Percentiles rank a stretch among this genome's conserved stretches.
Evolutionary conservation across 2,113 vertebrate species (phyloP).

Genomic region (Sterrhoptilus dennistouni): DNA sequence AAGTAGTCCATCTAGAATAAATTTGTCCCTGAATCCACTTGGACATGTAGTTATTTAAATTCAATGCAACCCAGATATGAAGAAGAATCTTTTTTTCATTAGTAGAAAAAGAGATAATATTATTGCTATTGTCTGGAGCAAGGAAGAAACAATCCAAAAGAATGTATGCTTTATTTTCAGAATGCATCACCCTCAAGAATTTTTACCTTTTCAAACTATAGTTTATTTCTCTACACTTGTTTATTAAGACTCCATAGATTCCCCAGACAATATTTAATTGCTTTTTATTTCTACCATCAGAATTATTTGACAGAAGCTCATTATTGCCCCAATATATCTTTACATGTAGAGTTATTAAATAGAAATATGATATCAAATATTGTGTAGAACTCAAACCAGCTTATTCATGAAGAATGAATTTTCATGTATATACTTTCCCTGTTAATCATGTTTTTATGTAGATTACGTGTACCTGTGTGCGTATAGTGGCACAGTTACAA

Average conservation of each 20-base stretch:
- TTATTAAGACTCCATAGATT: neutral
- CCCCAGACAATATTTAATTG: neutral
- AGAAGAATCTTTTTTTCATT: neutral
- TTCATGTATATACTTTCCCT: neutral
- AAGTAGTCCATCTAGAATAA: neutral
- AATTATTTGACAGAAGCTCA: neutral
- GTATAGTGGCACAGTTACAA: neutral
- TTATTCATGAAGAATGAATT: neutral
- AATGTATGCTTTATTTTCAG: neutral
- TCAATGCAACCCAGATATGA: neutral
- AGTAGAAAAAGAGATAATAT: neutral
- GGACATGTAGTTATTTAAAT: neutral
- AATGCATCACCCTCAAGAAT: neutral
- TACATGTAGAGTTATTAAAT: neutral
- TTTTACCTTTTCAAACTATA: neutral
- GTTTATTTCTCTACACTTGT: neutral
- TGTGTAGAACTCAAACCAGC: neutral
- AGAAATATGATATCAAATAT: neutral
- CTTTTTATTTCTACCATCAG: neutral
- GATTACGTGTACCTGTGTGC: rapidly evolving
- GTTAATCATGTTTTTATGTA: neutral
- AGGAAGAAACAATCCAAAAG: neutral
- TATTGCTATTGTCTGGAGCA: neutral
- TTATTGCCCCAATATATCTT: neutral
- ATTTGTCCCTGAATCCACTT: neutral